Base-by-base conservation (phyloP, 2,888 invertebrate genomes). In the Ophion ventricosus region DNA sequence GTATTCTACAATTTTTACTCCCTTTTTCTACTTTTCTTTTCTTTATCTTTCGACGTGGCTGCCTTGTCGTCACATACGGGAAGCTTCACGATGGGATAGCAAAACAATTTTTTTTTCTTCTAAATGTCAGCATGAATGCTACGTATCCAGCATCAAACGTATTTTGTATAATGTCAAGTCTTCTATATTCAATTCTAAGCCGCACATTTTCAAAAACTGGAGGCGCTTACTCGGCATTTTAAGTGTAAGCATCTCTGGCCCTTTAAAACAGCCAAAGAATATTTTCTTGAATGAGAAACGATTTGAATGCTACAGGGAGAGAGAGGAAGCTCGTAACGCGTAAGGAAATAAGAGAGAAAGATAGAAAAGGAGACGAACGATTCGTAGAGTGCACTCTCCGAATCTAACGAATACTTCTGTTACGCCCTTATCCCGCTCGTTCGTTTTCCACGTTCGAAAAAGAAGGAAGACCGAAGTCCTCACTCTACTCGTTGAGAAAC, bases 351-450 rank as follows among this genome's bases (percentile, higher is more conserved):
- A 49, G 49, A 49, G 49, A 49, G 49, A 14, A 17, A 49, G 49
- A 17, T 14, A 49, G 17, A 17, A 2, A 0, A 4, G 59, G 66
- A 69, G 82, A 79, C 79, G 79, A 82, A 84, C 79, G 82, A 82
- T 80, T 84, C 82, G 79, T 29, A 82, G 84, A 82, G 82, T 82
- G 79, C 84, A 80, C 82, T 82, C 76, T 73, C 57, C 74, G 74
- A 80, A 82, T 82, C 82, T 82, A 84, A 84, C 82, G 84, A 84
- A 84, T 80, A 82, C 82, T 82, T 82, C 73, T 82, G 63, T 76
- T 67, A 72, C 72, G 70, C 79, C 66, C 79, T 82, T 82, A 79
- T 76, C 72, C 79, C 56, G 57, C 74, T 75, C 84, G 81, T 82
- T 82, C 82, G 82, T 84, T 84, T 73, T 79, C 67, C 63, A 67